Percentiles rank a stretch among this genome's conserved stretches.
Evolutionary conservation across 2,888 invertebrate species (phyloP).

Genomic region (Tanaodytes sp.): DNA sequence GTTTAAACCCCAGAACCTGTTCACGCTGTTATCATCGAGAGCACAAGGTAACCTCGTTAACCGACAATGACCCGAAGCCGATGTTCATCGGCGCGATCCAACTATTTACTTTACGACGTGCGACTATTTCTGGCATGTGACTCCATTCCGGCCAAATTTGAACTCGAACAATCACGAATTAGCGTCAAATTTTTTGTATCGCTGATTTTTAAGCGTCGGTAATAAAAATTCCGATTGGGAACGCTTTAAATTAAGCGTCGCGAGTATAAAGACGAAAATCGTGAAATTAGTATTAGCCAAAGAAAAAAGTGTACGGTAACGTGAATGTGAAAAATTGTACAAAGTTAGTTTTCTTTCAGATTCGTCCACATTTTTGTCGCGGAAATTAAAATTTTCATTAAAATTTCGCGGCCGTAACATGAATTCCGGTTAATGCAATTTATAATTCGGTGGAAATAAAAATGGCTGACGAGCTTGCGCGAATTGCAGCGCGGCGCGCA

Average conservation of each 20-base stretch:
- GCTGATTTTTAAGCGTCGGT: too few relatives aligned
- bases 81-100: constrained; percentile 56
- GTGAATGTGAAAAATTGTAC: too few relatives aligned
- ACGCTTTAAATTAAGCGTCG: too few relatives aligned
- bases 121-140: constrained; percentile 43
- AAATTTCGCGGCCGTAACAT: constrained; percentile 42
- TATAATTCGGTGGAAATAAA: constrained; percentile 51
- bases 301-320: too few relatives aligned
- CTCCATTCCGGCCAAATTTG: too few relatives aligned
- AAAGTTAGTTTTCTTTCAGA: too few relatives aligned
- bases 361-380: constrained; percentile 8
- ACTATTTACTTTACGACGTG: constrained; percentile 68
- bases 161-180: too few relatives aligned
- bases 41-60: constrained; percentile 72
- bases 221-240: too few relatives aligned
- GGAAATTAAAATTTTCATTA: constrained; percentile 42
- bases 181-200: too few relatives aligned
- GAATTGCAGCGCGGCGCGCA: constrained; percentile 35
- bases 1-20: constrained; percentile 64
- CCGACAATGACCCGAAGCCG: constrained; percentile 64
- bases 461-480: constrained; percentile 47
- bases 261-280: too few relatives aligned
- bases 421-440: constrained; percentile 40
- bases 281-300: too few relatives aligned
- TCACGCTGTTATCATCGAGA: constrained; percentile 70